Conservation (phyloP, 2,797 vertebrate genomes). For the Girardinus metallicus region DNA sequence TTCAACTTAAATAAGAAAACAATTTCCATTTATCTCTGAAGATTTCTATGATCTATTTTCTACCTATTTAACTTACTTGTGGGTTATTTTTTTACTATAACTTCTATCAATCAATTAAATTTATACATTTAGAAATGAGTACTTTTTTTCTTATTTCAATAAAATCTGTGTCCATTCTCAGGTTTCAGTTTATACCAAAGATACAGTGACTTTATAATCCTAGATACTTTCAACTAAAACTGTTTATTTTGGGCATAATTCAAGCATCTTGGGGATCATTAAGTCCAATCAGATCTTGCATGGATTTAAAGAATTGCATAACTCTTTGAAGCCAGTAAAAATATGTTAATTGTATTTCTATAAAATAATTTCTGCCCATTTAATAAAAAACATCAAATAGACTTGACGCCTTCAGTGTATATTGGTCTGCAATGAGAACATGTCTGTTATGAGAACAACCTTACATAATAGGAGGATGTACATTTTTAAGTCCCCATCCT, state of each 20-base stretch:
- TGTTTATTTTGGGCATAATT: neutral
- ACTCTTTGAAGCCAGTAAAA: conserved; percentile 7
- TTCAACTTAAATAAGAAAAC: neutral
- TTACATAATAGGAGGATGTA: conserved; percentile 66
- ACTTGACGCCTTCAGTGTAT: conserved; percentile 12
- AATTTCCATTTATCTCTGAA: too few relatives aligned
- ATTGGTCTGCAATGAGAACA: conserved; percentile 24
- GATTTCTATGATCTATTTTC: neutral
- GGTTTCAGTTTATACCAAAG: neutral
- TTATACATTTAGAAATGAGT: neutral
- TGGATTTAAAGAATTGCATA: conserved; percentile 19
- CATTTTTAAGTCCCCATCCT: conserved; percentile 32
- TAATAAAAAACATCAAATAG: neutral
- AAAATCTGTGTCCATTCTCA: neutral
- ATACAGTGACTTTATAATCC: neutral
- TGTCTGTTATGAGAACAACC: conserved; percentile 47
- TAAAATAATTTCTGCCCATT: neutral
- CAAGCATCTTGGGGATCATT: conserved; percentile 14
- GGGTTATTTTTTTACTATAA: neutral
- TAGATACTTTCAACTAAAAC: neutral
- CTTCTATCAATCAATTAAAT: neutral
- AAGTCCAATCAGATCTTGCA: neutral
- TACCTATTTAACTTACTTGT: neutral
- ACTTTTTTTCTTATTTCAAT: neutral
- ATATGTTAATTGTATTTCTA: neutral